These are phyloP conservation scores for Agrochola lota DNA, from an alignment of 2,888 invertebrate species.

Conservation along the genomic window DNA sequence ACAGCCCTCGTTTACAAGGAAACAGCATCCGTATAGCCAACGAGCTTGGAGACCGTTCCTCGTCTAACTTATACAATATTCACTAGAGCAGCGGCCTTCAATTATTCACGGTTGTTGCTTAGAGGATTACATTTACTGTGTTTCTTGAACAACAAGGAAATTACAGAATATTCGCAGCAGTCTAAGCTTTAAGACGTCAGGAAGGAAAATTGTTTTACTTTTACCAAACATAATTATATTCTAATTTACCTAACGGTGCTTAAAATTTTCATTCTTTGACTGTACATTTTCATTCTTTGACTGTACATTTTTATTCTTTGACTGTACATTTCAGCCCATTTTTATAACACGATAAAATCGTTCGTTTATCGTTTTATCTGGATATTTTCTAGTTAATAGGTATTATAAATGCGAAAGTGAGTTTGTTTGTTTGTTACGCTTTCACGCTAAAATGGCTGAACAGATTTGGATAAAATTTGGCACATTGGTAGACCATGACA, in stretches of 20 bases:
- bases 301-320: too few species aligned
- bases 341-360: not conserved
- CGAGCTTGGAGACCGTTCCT: constrained; percentile 3
- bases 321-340: not conserved
- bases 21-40: constrained; percentile 21
- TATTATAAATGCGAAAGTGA: too few species aligned
- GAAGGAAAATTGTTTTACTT: too few species aligned
- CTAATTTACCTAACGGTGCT: too few species aligned
- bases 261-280: too few species aligned
- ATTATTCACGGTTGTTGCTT: constrained; percentile 53
- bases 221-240: not conserved
- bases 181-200: not conserved
- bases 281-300: not conserved
- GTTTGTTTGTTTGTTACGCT: too few species aligned
- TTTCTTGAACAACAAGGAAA: not conserved
- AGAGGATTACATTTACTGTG: constrained; percentile 44
- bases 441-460: too few species aligned
- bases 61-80: constrained; percentile 56
- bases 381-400: not conserved
- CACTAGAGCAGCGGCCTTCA: constrained; percentile 48
- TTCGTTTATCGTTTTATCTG: too few species aligned
- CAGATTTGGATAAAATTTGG: too few species aligned
- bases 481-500: too few species aligned
- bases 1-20: constrained; percentile 22
- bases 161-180: not conserved